Conservation (phyloP, 2,888 invertebrate genomes). For the Diplolepis rosae region DNA sequence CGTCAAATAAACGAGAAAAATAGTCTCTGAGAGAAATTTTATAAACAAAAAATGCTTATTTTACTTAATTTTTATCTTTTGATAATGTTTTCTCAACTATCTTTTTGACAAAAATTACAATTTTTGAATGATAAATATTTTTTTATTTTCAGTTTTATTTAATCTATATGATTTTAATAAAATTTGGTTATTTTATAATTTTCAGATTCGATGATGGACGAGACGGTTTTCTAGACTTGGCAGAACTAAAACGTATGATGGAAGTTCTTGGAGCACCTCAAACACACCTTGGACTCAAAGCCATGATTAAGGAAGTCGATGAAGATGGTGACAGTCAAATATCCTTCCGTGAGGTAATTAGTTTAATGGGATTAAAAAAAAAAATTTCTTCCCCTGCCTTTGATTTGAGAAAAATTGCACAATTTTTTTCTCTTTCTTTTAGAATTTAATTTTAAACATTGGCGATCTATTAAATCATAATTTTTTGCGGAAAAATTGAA, state of each 20-base stretch:
- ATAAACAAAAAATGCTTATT: background rate
- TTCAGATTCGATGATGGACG: conserved; percentile 91
- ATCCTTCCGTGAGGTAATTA: conserved; percentile 88
- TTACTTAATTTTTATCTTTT: no score
- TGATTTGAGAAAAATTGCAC: no score
- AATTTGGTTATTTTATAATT: conserved; percentile 50
- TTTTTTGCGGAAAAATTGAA: no score
- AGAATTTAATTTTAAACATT: no score
- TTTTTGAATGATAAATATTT: background rate
- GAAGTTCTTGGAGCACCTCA: conserved; percentile 96
- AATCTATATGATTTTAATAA: background rate
- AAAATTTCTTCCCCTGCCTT: background rate
- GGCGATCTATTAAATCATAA: no score
- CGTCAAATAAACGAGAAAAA: background rate
- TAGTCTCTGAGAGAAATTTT: background rate
- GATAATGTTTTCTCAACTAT: no score
- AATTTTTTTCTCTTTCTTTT: no score
- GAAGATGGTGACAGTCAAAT: conserved; percentile 90
- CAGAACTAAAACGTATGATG: conserved; percentile 97
- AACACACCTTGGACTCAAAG: conserved; percentile 94
- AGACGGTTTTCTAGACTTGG: conserved; percentile 92
- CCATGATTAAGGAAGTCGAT: conserved; percentile 94
- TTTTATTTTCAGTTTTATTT: conserved; percentile 10
- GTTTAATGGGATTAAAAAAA: background rate
- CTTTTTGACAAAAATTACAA: no score